phyloP scores from a whole-genome alignment of 2,113 vertebrate genomes.

The Lontra canadensis region DNA sequence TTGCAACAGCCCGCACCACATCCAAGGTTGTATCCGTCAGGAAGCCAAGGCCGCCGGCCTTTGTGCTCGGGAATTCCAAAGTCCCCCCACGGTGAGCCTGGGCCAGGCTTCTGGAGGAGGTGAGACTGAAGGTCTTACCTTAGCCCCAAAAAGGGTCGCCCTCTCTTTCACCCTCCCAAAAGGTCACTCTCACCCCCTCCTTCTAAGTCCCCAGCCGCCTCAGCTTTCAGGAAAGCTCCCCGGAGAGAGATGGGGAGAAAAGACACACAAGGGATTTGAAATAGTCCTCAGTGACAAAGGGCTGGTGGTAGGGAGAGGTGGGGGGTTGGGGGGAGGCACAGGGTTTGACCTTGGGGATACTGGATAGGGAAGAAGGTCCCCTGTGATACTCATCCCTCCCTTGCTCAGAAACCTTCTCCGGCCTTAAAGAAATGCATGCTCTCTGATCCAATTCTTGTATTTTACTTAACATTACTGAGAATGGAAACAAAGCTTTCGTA shows the following conservation, averaged over 20 bases:
- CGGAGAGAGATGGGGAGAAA: not conserved
- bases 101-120: not conserved
- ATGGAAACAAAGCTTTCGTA: not conserved
- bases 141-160: not conserved
- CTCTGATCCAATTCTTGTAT: not conserved
- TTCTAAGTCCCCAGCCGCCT: not conserved
- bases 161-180: not conserved
- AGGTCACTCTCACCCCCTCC: not conserved
- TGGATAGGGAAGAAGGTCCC: not conserved
- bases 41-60: not conserved
- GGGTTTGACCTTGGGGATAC: not conserved
- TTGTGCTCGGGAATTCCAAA: not conserved
- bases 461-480: not conserved
- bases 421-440: not conserved
- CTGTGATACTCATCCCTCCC: not conserved
- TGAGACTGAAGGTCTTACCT: not conserved
- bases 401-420: not conserved
- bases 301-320: not conserved
- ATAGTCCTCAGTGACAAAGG: not conserved
- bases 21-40: not conserved
- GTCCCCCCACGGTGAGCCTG: not conserved
- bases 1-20: not conserved
- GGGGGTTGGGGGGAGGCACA: not conserved
- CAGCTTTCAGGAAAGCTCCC: not conserved
- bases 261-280: not conserved